Conservation (phyloP, 2,888 invertebrate genomes). For the Leptopilina syphax region DNA sequence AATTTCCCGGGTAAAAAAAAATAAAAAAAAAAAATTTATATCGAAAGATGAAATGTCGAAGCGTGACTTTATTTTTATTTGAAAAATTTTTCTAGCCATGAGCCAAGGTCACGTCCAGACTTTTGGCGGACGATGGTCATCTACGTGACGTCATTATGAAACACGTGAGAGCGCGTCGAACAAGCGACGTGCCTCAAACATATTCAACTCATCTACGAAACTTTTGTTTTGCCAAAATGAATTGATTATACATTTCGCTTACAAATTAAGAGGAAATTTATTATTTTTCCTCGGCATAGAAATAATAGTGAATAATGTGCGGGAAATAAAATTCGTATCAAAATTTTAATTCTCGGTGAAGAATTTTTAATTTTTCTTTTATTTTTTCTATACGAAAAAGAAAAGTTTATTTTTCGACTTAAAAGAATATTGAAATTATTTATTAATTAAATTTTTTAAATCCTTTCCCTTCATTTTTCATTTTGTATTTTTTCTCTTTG, state of each 20-base stretch:
- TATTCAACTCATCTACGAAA: constrained; percentile 24
- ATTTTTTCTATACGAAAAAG: too few species aligned
- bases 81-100: constrained; percentile 3
- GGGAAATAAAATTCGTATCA: too few species aligned
- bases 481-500: too few species aligned
- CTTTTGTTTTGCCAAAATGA: constrained; percentile 12
- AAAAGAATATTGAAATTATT: too few species aligned
- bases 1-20: neutral
- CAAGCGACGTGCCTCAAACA: constrained; percentile 3
- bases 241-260: constrained; percentile 8
- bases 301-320: neutral
- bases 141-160: constrained; percentile 38
- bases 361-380: too few species aligned
- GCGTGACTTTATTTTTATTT: constrained; percentile 19
- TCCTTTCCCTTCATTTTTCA: too few species aligned
- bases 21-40: neutral
- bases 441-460: too few species aligned
- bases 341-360: too few species aligned
- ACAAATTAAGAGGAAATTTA: neutral
- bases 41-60: constrained; percentile 20
- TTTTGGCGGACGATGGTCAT: constrained; percentile 38
- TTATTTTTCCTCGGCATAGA: neutral
- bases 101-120: constrained; percentile 34
- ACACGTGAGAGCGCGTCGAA: constrained; percentile 34
- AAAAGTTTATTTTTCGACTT: too few species aligned